These are phyloP conservation scores for Atrina japonica DNA, from an alignment of 2,888 invertebrate species.

Conservation along the genomic window DNA sequence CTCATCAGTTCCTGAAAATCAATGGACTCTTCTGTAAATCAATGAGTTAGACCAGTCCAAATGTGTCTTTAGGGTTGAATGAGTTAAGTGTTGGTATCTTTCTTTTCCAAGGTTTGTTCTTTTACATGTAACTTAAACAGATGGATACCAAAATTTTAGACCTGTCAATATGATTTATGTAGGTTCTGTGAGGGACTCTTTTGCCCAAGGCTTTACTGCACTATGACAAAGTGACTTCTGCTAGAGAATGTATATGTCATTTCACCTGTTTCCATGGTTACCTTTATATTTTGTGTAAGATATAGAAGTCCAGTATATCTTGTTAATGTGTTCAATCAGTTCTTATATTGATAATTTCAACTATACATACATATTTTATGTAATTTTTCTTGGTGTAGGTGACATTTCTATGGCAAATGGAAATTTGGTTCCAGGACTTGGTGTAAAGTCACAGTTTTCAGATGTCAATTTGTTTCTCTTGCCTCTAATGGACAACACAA, in stretches of 20 bases:
- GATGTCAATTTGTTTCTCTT: slow-evolving; percentile 70
- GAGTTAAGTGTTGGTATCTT: too few relatives aligned
- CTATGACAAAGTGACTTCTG: too few relatives aligned
- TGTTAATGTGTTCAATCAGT: neutral
- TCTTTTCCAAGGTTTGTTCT: too few relatives aligned
- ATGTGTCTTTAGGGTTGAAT: too few relatives aligned
- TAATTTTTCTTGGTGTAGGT: slow-evolving; percentile 45
- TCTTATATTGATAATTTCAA: neutral
- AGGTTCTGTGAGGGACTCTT: too few relatives aligned
- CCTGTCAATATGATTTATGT: too few relatives aligned
- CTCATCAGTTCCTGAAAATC: too few relatives aligned
- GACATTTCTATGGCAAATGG: slow-evolving; percentile 61
- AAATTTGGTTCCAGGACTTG: slow-evolving; percentile 60
- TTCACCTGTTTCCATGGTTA: neutral
- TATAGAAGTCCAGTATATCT: neutral
- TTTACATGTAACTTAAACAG: too few relatives aligned
- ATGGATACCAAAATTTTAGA: too few relatives aligned
- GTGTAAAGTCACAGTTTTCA: slow-evolving; percentile 50
- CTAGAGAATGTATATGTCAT: neutral
- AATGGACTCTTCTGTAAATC: too few relatives aligned
- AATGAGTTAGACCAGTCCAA: too few relatives aligned
- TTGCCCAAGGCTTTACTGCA: too few relatives aligned
- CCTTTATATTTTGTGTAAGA: slow-evolving; percentile 1
- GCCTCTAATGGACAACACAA: slow-evolving; percentile 64
- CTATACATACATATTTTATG: slow-evolving; percentile 23